Base-by-base conservation (phyloP, 2,113 vertebrate genomes). In the Garra rufa region DNA sequence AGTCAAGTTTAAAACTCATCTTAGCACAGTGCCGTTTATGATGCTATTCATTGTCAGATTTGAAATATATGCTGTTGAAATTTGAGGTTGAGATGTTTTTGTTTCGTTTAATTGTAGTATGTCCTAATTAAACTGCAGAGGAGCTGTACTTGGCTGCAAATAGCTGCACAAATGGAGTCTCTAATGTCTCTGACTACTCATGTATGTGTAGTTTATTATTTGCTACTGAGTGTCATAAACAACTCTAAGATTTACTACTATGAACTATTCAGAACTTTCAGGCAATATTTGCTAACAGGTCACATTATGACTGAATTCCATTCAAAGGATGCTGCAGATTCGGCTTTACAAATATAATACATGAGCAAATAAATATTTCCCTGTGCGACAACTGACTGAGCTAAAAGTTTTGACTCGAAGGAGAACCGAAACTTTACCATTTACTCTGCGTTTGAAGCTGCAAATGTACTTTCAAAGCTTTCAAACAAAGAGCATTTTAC, bases 291-390 rank as follows among this genome's bases (percentile, higher is more conserved):
- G 21, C 3, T 24, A 26, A 73, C 34, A 43, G 41, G 70, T 46
- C 11, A 44, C 6, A 24, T 48, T 26, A 17, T 48, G 24, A 82
- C 6, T 63, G 13, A 63, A 11, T 63, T 30, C 5, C 24, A 61
- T 61, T 14, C 13, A 14, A 28, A 63, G 90, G 89, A 87, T 65
- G 28, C 85, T 70, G 91, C 86, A 75, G 5, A 3, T 73, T 73
- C 46, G 21, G 26, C 4, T 50, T 38, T 55, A 8, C 6, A 52
- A 19, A 57, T 55, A 55, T n/a, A n/a, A 76, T n/a, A n/a, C 2
- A 7, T 52, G 13, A n/a, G 48, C 8, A 76, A 21, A 34, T 55
- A 55, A 52, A 76, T 30, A 55, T 30, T 38, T 76, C 48, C 75
- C 13, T 2, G 5, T 57, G 19, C 19, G 13, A 4, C 19, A 9